Base-by-base conservation (phyloP, 2,888 invertebrate genomes). In the Heliconius hortense region DNA sequence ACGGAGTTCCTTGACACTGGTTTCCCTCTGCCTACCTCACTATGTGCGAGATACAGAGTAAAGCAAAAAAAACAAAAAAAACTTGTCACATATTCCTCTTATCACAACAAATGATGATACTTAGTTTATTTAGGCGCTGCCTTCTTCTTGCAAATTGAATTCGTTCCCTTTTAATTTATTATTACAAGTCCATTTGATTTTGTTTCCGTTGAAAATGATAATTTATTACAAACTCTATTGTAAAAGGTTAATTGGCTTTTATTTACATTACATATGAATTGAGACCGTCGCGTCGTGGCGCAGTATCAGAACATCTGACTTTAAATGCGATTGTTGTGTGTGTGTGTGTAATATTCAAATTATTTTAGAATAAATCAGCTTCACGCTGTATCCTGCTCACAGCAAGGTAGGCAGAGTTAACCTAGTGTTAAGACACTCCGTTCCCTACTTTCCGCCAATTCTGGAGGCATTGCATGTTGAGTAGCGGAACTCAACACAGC, bases 181-280 rank as follows among this genome's bases (percentile, higher is more conserved):
- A 69, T 53, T 56, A 73, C 70, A 76, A 70, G 35, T 43, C 70
- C 73, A 82, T 82, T 81, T 77, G 79, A 83, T 84, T 84, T 85
- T 83, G 82, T 82, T 83, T 78, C 80, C 76, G 80, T 83, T 84
- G 83, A 80, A 81, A 84, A 83, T 82, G 78, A 81, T 83, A 82
- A 84, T 83, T 84, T 85, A 84, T 84, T 84, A 39, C 39, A 71
- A 11, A 72, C 78, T 67, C 71, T 76, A 35, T 74, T 53, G 39
- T 62, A n/a, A 39, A 67, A 28, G 28, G 68, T 68, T 68, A 68
- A 67, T 68, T 71, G n/a, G 28, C 62, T 71, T 71, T 60, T 67
- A n/a, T 59, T 56, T 26, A 31, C 2, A 69, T 68, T 28, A 26
- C 28, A 5, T 28, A 28, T n/a, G 13, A 64, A 21, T 31, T 31